A percentile compares a stretch with the other conserved stretches of the same genome.
These are phyloP conservation scores for Herpetotheres cachinnans DNA, from an alignment of 2,113 vertebrate species.

Conservation along the genomic window DNA sequence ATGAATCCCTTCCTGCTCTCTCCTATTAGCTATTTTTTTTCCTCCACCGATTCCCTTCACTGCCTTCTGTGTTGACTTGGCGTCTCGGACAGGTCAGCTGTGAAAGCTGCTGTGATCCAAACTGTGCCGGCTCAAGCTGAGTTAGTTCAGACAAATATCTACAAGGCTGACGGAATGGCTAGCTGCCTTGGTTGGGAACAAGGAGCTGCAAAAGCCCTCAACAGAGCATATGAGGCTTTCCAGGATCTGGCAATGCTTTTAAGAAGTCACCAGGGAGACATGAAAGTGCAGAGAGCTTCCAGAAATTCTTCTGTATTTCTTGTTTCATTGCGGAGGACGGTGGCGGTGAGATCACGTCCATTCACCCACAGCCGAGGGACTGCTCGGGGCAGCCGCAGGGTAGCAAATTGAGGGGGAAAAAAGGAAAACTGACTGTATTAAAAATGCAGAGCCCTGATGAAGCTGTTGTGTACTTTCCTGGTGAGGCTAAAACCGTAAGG, in stretches of 20 bases:
- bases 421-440: not conserved
- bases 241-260: not conserved
- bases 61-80: not conserved
- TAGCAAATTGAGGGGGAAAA: not conserved
- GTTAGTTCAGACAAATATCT: not conserved
- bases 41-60: not conserved
- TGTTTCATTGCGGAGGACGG: not conserved
- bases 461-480: not conserved
- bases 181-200: not conserved
- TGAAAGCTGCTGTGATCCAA: not conserved
- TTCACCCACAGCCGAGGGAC: not conserved
- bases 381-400: not conserved
- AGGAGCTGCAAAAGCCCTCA: not conserved
- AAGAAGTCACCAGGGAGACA: not conserved
- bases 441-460: not conserved
- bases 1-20: not conserved
- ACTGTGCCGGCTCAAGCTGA: not conserved
- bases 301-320: not conserved
- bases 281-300: not conserved
- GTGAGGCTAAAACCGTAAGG: not conserved
- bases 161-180: not conserved
- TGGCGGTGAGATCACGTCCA: fast-evolving
- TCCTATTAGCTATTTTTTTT: not conserved
- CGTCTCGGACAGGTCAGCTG: not conserved
- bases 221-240: not conserved